Percentiles rank a stretch among this genome's conserved stretches.
Evolutionary conservation across 1,140 invertebrate species (phyloP).

Genomic region (Drosophila lacertosa): DNA sequence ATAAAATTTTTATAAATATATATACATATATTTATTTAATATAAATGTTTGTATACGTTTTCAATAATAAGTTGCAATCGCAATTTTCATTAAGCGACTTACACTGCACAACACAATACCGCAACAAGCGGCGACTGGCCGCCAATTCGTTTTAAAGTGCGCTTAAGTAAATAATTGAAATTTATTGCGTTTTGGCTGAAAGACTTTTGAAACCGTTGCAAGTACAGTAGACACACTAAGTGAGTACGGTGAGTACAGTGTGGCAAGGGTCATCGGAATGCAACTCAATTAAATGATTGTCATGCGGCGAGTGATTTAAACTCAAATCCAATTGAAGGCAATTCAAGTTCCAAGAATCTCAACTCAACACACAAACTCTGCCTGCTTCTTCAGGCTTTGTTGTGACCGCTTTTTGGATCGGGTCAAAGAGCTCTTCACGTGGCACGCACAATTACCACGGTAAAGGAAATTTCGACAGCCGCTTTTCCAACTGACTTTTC

Average conservation of each 20-base stretch:
- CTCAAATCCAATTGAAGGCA: constrained; percentile 45
- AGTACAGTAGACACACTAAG: constrained; percentile 5
- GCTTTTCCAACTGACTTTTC: constrained; percentile 28
- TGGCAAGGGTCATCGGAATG: constrained; percentile 35
- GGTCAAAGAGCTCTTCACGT: constrained; percentile 36
- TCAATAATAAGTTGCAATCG: constrained; percentile 27
- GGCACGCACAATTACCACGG: constrained; percentile 44
- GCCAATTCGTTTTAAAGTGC: constrained; percentile 62
- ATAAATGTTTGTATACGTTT: no score
- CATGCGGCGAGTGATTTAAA: constrained; percentile 54
- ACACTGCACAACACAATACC: constrained; percentile 27
- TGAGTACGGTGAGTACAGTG: not conserved
- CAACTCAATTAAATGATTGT: constrained; percentile 58
- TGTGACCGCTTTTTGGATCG: not conserved
- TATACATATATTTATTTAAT: no score
- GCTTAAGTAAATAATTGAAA: constrained; percentile 76
- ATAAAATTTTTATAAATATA: no score
- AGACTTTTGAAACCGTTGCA: constrained; percentile 19
- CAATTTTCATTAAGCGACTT: constrained; percentile 28
- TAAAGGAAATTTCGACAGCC: constrained; percentile 29
- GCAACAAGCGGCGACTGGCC: constrained; percentile 10
- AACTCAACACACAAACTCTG: no score
- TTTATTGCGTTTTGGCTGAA: constrained; percentile 55
- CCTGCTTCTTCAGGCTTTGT: no score
- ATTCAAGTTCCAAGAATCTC: constrained; percentile 37